Evolutionary conservation across 2,797 vertebrate species (phyloP), one percentile per base, ranked within the genome.

Genomic region (Sphaeramia orbicularis): DNA sequence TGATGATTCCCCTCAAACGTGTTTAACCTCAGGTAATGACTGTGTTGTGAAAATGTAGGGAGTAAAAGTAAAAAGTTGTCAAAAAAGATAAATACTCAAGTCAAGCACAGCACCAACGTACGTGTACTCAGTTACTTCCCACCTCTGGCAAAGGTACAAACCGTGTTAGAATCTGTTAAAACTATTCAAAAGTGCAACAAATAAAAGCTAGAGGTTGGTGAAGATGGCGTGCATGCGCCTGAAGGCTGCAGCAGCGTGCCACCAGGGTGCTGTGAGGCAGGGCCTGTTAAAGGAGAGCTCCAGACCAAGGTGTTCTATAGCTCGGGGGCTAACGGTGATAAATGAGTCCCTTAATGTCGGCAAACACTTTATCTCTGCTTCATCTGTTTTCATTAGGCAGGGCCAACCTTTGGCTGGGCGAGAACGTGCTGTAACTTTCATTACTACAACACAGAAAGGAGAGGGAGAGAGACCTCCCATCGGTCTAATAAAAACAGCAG

Each of bases 311-410:
- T 94, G 92, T 86, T 94, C 89, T 68, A 71, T 91, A 88, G 93
- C 93, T 92, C 74, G 81, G 77, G 86, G 92, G 90, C 92, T 94
- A 94, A 94, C 91, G 84, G 90, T 95, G 94, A 95, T 94, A 92
- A 95, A 95, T 94, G 94, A 91, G 90, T 92, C 90, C 89, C 92
- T 92, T 95, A 95, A 95, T 94, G 93, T 91, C 93, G 84, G 92
- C 92, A 94, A 95, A 94, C 94, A 94, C 91, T 93, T 94, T 94
- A 93, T 94, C 93, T 95, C 93, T 94, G 94, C 93, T 94, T 95
- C 93, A 95, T 95, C 94, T 94, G 94, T 94, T 95, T 94, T 94
- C 94, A 95, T 95, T 95, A 95, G 92, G 90, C 89, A 83, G 89
- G 84, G 81, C 85, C 89, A 92, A 94, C 93, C 92, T 94, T 94